Evolutionary conservation across 2,888 invertebrate genomes (phyloP), one percentile per base, ranked within the genome.

Genomic region (Leptinotarsa juncta): DNA sequence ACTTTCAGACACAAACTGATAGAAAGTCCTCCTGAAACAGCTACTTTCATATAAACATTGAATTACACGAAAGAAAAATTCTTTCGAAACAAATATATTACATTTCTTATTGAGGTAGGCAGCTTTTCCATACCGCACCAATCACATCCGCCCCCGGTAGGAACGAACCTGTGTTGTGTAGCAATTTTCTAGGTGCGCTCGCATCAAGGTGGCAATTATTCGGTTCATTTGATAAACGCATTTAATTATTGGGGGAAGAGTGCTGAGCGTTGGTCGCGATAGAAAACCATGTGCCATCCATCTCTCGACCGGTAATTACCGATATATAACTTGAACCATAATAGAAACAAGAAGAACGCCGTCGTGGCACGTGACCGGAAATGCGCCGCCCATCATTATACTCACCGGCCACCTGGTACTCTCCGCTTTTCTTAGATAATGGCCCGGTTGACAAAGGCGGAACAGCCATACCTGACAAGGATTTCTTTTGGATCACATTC

Each of bases 301-400:
- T 67, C 26, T 50, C 26, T 15, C 67, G 51, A 51, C 26, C 51
- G 50, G 49, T 67, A 51, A 67, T 50, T 67, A 26, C 26, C 26
- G 51, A 67, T 67, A 51, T 26, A 67, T 62, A 62, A 62, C 62
- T 62, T n/a, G 62, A 67, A 67, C 67, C 67, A 23, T 67, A 67
- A 67, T 51, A 67, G 67, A 67, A 50, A 50, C 53, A 23, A 62
- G 51, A 51, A 67, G 67, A 67, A 67, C n/a, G 51, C 67, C 42
- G 14, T 42, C 32, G 62, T 16, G 50, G 53, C 67, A 67, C 67
- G 67, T 67, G 67, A 67, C 67, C 67, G 67, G 67, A 67, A 67
- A 67, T 26, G 51, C 67, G 14, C 51, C 53, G 50, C 53, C 51
- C 51, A n/a, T 50, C 50, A 18, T 67, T 53, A 32, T 67, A 32